Conservation (phyloP, 2,888 invertebrate species). For the Noctua comes region DNA sequence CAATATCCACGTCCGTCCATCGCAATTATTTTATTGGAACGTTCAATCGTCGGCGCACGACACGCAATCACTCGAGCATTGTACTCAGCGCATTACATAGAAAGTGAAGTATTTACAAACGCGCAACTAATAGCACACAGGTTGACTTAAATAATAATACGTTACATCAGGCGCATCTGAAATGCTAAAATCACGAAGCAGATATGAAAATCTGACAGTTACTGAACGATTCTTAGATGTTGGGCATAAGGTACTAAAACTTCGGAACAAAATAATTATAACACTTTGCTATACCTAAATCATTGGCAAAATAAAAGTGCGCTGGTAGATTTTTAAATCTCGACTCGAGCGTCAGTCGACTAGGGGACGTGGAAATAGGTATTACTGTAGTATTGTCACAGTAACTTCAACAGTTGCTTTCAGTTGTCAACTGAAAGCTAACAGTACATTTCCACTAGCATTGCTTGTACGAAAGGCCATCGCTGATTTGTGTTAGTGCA, state of each 20-base stretch:
- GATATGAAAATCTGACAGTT: neutral
- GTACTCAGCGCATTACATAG: conserved; percentile 56
- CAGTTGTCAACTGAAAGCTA: neutral
- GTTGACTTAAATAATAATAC: conserved; percentile 65
- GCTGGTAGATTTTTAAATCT: neutral
- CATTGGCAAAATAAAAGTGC: neutral
- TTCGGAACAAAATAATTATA: neutral
- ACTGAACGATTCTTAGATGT: neutral
- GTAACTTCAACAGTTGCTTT: conserved; percentile 1
- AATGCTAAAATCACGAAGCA: conserved; percentile 4
- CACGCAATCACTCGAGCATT: conserved; percentile 54
- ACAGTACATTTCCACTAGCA: neutral
- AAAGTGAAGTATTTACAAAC: conserved; percentile 62
- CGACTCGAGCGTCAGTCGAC: too few relatives aligned
- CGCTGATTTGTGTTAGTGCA: neutral
- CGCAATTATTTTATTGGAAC: conserved; percentile 60
- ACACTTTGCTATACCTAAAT: neutral
- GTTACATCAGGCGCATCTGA: conserved; percentile 58
- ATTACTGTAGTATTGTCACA: neutral
- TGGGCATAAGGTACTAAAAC: neutral
- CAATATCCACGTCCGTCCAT: conserved; percentile 49
- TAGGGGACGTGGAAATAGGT: neutral
- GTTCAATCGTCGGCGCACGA: conserved; percentile 22
- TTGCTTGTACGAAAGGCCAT: neutral
- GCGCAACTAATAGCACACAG: conserved; percentile 40